These are phyloP conservation scores for Phoenoteleia sp. DNA, from an alignment of 2,888 invertebrate species.

Conservation along the genomic window DNA sequence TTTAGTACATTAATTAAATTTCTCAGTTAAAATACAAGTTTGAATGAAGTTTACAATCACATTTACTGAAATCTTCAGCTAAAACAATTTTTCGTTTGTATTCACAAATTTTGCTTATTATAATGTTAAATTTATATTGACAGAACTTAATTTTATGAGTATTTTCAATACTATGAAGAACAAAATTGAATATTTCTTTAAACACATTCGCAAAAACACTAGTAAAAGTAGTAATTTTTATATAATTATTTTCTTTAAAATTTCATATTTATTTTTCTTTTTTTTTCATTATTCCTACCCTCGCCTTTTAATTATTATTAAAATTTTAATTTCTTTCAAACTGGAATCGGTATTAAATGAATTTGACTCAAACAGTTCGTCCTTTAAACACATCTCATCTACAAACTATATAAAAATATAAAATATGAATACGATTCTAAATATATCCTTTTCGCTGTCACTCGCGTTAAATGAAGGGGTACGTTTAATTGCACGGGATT, in stretches of 20 bases:
- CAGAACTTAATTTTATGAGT: no score
- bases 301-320: not conserved
- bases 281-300: not conserved
- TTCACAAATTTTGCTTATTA: no score
- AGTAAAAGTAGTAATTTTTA: no score
- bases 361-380: constrained; percentile 44
- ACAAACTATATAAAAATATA: constrained; percentile 86
- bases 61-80: no score
- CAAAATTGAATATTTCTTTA: no score
- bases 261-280: not conserved
- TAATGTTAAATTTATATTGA: no score
- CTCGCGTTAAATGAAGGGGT: constrained; percentile 59
- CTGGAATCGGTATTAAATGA: constrained; percentile 35
- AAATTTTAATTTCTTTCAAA: not conserved
- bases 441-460: constrained; percentile 61
- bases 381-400: constrained; percentile 74
- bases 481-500: constrained; percentile 67
- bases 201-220: no score
- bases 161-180: no score
- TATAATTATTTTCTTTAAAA: not conserved
- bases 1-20: no score
- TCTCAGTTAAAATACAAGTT: no score
- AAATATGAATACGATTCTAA: constrained; percentile 82
- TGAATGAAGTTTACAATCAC: no score
- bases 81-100: no score